Evolutionary conservation across 2,888 invertebrate species (phyloP).

Genomic region (Troides aeacus): DNA sequence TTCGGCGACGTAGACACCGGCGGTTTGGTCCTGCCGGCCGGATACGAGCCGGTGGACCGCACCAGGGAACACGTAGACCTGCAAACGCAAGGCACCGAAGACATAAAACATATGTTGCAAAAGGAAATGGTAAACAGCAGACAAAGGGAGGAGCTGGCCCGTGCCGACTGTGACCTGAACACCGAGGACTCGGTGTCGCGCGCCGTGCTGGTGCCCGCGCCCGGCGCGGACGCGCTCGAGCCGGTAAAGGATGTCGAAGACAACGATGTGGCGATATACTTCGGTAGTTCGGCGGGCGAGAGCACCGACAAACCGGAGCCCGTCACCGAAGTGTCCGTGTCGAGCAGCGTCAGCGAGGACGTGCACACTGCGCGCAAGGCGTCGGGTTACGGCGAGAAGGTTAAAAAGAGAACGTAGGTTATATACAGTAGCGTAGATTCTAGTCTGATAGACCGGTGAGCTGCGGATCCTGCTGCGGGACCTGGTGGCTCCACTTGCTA

Average conservation of each 20-base stretch:
- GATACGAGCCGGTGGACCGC: constrained; percentile 67
- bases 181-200: constrained; percentile 68
- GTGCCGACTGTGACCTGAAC: constrained; percentile 63
- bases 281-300: constrained; percentile 50
- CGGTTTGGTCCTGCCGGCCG: constrained; percentile 64
- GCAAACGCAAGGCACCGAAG: constrained; percentile 51
- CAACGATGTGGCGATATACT: constrained; percentile 81
- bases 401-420: constrained; percentile 49
- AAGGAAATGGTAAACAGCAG: constrained; percentile 43
- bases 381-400: constrained; percentile 57
- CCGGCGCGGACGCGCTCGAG: constrained; percentile 46
- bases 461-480: not conserved
- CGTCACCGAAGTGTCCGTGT: constrained; percentile 72
- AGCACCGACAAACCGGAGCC: constrained; percentile 46
- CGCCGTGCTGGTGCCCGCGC: constrained; percentile 64
- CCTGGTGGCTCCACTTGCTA: too few relatives aligned
- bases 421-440: constrained; percentile 37
- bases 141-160: constrained; percentile 50
- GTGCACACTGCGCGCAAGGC: constrained; percentile 37
- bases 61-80: constrained; percentile 53
- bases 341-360: constrained; percentile 70
- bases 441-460: constrained; percentile 52
- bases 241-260: constrained; percentile 71
- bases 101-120: constrained; percentile 43
- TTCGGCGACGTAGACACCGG: constrained; percentile 44